Evolutionary conservation across 2,113 vertebrate species (phyloP).

Genomic region (Mungos mungo): DNA sequence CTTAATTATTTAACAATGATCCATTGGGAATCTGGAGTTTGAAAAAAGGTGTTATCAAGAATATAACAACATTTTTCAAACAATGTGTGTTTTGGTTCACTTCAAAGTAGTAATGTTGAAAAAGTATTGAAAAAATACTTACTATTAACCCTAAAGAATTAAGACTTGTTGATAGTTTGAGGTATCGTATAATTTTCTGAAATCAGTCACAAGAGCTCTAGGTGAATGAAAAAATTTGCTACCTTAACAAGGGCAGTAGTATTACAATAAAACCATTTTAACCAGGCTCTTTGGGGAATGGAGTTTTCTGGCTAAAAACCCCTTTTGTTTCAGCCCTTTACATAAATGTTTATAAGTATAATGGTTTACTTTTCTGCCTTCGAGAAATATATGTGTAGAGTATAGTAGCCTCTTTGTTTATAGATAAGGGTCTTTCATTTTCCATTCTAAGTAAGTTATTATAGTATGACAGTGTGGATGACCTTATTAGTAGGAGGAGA

Average conservation of each 20-base stretch:
- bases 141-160: slow-evolving; percentile 43
- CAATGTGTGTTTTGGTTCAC: neutral
- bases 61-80: slow-evolving; percentile 31
- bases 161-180: slow-evolving; percentile 45
- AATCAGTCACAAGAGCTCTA: neutral
- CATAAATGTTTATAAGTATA: slow-evolving; percentile 36
- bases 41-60: neutral
- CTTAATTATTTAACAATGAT: neutral
- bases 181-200: slow-evolving; percentile 42
- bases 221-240: slow-evolving; percentile 28
- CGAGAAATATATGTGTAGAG: neutral
- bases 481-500: neutral
- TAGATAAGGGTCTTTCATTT: slow-evolving; percentile 13
- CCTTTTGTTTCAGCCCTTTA: slow-evolving; percentile 56
- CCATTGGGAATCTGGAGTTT: slow-evolving; percentile 27
- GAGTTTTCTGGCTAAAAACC: slow-evolving; percentile 47
- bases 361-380: neutral
- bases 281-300: neutral
- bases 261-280: slow-evolving; percentile 45
- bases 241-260: neutral
- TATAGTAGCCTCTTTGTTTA: slow-evolving; percentile 35
- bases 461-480: neutral
- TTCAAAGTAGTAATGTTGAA: slow-evolving; percentile 10
- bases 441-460: slow-evolving; percentile 7
- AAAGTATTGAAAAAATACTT: neutral